A percentile compares a stretch with the other conserved stretches of the same genome.
Conservation (phyloP, 2,797 vertebrate species). For the Lacerta agilis region DNA sequence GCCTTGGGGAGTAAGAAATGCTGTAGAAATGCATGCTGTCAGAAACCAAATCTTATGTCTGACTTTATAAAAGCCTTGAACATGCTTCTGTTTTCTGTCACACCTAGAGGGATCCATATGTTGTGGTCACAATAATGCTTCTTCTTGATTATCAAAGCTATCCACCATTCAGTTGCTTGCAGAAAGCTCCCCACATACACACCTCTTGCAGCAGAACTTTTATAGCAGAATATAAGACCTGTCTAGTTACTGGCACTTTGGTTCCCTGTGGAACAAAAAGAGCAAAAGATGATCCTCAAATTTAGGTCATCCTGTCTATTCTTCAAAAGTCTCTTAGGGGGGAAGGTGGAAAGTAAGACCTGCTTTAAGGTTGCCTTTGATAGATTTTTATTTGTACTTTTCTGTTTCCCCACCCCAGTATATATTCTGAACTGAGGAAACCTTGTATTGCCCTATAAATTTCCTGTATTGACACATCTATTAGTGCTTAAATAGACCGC, state of each 20-base stretch:
- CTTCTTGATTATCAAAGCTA: constrained; percentile 28
- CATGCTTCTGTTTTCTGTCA: constrained; percentile 22
- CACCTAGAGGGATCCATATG: not conserved
- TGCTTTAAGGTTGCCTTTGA: constrained; percentile 37
- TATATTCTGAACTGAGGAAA: constrained; percentile 13
- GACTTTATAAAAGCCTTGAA: not conserved
- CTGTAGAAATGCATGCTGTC: not conserved
- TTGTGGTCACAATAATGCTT: constrained; percentile 26
- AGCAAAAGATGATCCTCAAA: constrained; percentile 48
- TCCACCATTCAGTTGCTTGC: constrained; percentile 36
- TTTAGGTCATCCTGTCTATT: constrained; percentile 25
- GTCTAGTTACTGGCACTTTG: constrained; percentile 24
- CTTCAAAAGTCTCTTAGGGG: constrained; percentile 52
- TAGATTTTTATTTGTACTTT: constrained; percentile 36
- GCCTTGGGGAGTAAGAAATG: constrained; percentile 6
- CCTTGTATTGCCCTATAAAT: constrained; percentile 26
- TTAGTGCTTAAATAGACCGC: not conserved
- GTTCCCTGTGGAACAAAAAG: constrained; percentile 39
- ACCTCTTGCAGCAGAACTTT: constrained; percentile 32
- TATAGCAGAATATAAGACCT: constrained; percentile 11
- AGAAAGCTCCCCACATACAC: constrained; percentile 3
- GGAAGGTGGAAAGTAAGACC: constrained; percentile 35
- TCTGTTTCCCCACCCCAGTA: constrained; percentile 5
- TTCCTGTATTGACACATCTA: constrained; percentile 5
- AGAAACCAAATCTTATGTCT: constrained; percentile 23